Base-by-base conservation (phyloP, 2,888 invertebrate genomes). In the Hymenopus coronatus region DNA sequence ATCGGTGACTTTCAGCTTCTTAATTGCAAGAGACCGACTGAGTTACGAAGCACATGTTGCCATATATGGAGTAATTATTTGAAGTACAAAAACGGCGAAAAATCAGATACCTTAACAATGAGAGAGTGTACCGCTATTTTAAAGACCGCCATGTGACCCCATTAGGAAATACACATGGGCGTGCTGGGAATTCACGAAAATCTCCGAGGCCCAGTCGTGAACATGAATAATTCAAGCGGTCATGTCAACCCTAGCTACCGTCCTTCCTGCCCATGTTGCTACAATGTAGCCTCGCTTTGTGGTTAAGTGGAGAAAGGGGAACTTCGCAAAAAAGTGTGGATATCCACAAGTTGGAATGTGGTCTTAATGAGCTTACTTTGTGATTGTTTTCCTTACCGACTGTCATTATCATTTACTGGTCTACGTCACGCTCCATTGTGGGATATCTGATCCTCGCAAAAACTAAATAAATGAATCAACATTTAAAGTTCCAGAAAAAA, bases 141-240 rank as follows among this genome's bases (percentile, higher is more conserved):
- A 70, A 20, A 70, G 54, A 70, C 54, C 54, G 54, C 54, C 54
- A 70, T 70, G 54, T 70, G 54, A 70, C 54, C 54, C 54, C 54
- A 86, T 86, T 86, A 86, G 86, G 86, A 54, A 86, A 81, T 54
- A 27, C 6, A 86, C 54, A 54, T 15, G 9, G 85, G 20, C 28
- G 46, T 28, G 54, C 54, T 85, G 27, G 12, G 81, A 28, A 86
- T 86, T 86, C 30, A 81, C 86, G 81, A 81, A 54, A 46, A 27
- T 54, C 54, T 85, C 54, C 6, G 27, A 70, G 20, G 54, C 54
- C 20, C 54, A 20, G 54, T 70, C 70, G 85, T 54, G 54, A 2
- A 2, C 70, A 86, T 86, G 86, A 86, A 86, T 86, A 86, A 86
- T 86, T 86, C 86, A 86, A 28, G 81, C 81, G 28, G 15, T 70